These are phyloP conservation scores for Polyergus mexicanus DNA, from an alignment of 1,140 invertebrate species.

Conservation along the genomic window DNA sequence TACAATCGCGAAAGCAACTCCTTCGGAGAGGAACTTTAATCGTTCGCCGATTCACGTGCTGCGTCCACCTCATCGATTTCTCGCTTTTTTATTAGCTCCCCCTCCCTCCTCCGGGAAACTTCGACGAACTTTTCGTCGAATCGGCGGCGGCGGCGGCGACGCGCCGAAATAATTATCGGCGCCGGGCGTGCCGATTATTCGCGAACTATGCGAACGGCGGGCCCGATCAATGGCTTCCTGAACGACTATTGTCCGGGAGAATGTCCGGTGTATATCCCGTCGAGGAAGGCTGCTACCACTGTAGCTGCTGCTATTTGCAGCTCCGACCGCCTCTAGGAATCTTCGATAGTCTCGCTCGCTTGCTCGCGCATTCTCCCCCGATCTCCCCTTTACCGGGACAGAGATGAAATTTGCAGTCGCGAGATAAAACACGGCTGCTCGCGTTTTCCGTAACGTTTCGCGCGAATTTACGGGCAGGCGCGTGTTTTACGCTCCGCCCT, in stretches of 20 bases:
- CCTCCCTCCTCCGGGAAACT: slow-evolving; percentile 12
- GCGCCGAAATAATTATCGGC: slow-evolving; percentile 70
- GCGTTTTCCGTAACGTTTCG: slow-evolving; percentile 52
- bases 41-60: slow-evolving; percentile 32
- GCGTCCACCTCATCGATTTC: slow-evolving; percentile 41
- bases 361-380: slow-evolving; percentile 18
- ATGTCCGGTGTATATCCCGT: slow-evolving; percentile 68
- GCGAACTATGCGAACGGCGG: slow-evolving; percentile 68
- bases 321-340: slow-evolving; percentile 66
- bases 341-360: slow-evolving; percentile 37
- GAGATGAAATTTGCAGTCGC: slow-evolving; percentile 41
- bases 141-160: slow-evolving; percentile 14
- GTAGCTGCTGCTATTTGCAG: not conserved
- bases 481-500: slow-evolving; percentile 34
- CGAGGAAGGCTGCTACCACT: not conserved
- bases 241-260: slow-evolving; percentile 70
- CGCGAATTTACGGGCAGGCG: slow-evolving; percentile 38
- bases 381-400: not conserved
- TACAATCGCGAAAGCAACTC: slow-evolving; percentile 42
- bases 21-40: slow-evolving; percentile 10
- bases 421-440: slow-evolving; percentile 54
- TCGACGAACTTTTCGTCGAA: slow-evolving; percentile 62
- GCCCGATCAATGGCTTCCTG: slow-evolving; percentile 70
- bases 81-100: slow-evolving; percentile 52
- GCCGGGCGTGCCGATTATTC: slow-evolving; percentile 71